Base-by-base conservation (phyloP, 2,888 invertebrate species). In the Eustalomyia histrio region DNA sequence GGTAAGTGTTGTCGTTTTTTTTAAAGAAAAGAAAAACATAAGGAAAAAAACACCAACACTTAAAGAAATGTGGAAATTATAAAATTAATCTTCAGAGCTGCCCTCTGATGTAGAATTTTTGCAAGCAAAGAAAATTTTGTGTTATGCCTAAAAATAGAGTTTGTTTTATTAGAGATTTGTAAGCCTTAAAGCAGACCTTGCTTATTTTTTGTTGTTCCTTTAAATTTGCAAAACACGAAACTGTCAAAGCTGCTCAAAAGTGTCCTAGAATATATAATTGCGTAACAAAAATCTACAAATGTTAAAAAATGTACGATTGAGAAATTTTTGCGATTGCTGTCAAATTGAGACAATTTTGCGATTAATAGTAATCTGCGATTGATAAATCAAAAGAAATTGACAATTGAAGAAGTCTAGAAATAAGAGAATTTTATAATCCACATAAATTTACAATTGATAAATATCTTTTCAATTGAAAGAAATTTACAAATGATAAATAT, bases 1-100 rank as follows among this genome's bases (percentile, higher is more conserved):
- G 85, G 86, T 85, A 85, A 85, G 84, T 85, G 80, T 83, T 83
- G 79, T 76, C 73, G 79, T 78, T 81, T 74, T 75, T 72, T 79
- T 74, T 68, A 57, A 35, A 52, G 16, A 76, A 64, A 24, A 60
- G 73, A 68, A 43, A 73, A 69, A 67, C 6, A 53, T 53, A 35
- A n/a, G 16, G 50, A 39, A 72, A 57, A 58, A 73, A 74, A 74
- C 69, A 73, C 73, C 74, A 78, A 81, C 81, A 81, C 81, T 81
- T 74, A 39, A 50, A 21, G 24, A 60, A 7, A 61, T 60, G 60
- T 71, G 16, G 47, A 74, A 71, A 17, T 61, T 12, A n/a, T 47
- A 35, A 24, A 39, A 35, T 61, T 67, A 61, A 29, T 57, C 43
- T 21, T 52, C 68, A 79, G 79, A 79, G 79, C 69, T 74, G 75